A percentile compares a stretch with the other conserved stretches of the same genome.
phyloP scores from a whole-genome alignment of 2,113 vertebrate species.

The Gnathonemus echidnorhynchus region DNA sequence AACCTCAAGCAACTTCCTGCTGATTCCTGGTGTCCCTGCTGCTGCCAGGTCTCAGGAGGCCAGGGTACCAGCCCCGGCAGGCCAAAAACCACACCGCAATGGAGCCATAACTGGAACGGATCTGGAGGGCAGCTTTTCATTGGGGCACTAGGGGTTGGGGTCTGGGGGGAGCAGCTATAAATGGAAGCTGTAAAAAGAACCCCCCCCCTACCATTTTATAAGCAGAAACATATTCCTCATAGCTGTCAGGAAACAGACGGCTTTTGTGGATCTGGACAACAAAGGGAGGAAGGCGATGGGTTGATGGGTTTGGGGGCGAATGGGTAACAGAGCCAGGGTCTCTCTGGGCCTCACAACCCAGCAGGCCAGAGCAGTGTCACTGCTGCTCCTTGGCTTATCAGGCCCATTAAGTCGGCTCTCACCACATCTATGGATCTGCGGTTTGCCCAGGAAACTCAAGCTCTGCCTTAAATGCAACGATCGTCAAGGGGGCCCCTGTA shows the following conservation, averaged over 20 bases:
- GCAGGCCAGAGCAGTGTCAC: background rate
- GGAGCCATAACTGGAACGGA: background rate
- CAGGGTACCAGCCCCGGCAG: background rate
- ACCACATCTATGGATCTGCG: background rate
- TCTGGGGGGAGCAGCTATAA: background rate
- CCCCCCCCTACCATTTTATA: background rate
- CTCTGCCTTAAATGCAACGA: background rate
- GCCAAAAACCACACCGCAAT: background rate
- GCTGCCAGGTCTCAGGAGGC: background rate
- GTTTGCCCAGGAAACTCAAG: background rate
- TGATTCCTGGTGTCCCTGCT: background rate
- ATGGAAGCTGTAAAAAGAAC: background rate
- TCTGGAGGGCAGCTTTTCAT: background rate
- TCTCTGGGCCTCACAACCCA: background rate
- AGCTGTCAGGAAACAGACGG: slow-evolving; percentile 19
- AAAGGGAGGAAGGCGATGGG: slow-evolving; percentile 16
- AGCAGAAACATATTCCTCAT: slow-evolving; percentile 12
- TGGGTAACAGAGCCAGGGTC: background rate
- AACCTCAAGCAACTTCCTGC: background rate
- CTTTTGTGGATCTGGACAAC: background rate
- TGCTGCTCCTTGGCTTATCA: background rate
- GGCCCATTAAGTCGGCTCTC: background rate
- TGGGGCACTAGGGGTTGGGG: background rate
- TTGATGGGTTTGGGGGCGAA: too few species aligned
- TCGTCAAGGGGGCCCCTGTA: background rate